Base-by-base conservation (phyloP, 1,140 invertebrate species). In the Dryas iulia region DNA sequence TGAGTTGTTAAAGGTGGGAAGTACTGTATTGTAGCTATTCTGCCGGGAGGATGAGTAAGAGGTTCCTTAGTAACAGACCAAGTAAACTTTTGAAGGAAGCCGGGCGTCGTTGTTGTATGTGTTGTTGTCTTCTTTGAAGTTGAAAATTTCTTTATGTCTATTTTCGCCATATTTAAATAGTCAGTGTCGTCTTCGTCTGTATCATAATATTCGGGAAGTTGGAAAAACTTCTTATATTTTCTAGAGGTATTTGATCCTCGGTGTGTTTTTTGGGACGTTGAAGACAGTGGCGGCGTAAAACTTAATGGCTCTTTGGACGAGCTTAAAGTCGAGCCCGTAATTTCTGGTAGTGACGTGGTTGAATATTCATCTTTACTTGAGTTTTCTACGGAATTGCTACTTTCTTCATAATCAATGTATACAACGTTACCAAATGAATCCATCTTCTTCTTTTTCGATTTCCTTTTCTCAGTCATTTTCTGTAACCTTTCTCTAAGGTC, bases 381-480 rank as follows among this genome's bases (percentile, higher is more conserved):
- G 53, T 54, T 70, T 71, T 87, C 85, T 28, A 69, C 76, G 14
- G 84, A 84, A 68, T 71, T 72, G 30, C 62, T 76, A 66, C 35
- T 78, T 69, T 89, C 88, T 71, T 87, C 86, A 35, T 89, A 91
- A 67, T 91, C 89, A 56, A 69, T 79, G 59, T 89, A 89, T 33
- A 82, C 71, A 23, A 79, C 71, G 47, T 88, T 83, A 11, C 87
- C 86, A 59, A 75, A 75, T 25, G 78, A 75, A 59, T 89, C 83
- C n/a, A 73, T 78, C 66, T 82, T 87, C 69, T 89, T 89, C 62
- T 84, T 86, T 56, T 87, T 89, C 14, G 82, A 81, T 70, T 91
- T 91, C 61, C 89, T 79, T 26, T 79, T 82, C 66, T 90, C 85
- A 26, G 86, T 78, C 52, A 91, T 89, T 74, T 88, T 89, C 59